These are phyloP conservation scores for Drosophila ercepeae DNA, from an alignment of 1,140 invertebrate genomes.

Conservation along the genomic window DNA sequence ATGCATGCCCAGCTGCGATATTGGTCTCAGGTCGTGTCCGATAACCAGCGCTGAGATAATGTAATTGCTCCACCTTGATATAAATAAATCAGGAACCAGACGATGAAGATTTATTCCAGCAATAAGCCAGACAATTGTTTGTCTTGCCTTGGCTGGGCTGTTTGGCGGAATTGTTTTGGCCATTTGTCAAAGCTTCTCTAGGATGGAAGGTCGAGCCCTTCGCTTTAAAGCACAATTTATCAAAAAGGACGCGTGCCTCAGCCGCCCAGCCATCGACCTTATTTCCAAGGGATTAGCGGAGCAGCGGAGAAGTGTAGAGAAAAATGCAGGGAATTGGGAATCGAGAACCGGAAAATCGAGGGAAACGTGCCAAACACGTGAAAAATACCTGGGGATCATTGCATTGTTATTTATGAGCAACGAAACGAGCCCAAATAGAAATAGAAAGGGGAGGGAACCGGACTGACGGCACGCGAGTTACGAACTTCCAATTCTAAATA, in stretches of 20 bases:
- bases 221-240: slow-evolving; percentile 80
- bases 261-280: slow-evolving; percentile 41
- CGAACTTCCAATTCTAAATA: slow-evolving; percentile 11
- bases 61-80: slow-evolving; percentile 69
- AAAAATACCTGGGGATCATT: slow-evolving; percentile 93
- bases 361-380: slow-evolving; percentile 92
- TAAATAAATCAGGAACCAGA: slow-evolving; percentile 67
- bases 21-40: slow-evolving; percentile 42
- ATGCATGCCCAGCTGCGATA: slow-evolving; percentile 56
- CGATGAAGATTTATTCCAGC: slow-evolving; percentile 76
- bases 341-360: slow-evolving; percentile 89
- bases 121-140: slow-evolving; percentile 54
- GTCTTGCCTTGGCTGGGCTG: slow-evolving; percentile 41
- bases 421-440: slow-evolving; percentile 69
- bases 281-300: slow-evolving; percentile 55
- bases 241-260: slow-evolving; percentile 55
- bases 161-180: slow-evolving; percentile 56
- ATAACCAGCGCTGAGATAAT: slow-evolving; percentile 62
- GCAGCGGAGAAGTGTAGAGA: slow-evolving; percentile 22
- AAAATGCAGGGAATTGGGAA: slow-evolving; percentile 18
- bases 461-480: slow-evolving; percentile 50
- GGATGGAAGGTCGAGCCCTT: slow-evolving; percentile 13
- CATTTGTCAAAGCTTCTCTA: slow-evolving; percentile 67
- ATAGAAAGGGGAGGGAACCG: slow-evolving; percentile 38
- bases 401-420: slow-evolving; percentile 79